Conservation (phyloP, 2,113 vertebrate genomes). For the Gnathonemus echidnorhynchus region DNA sequence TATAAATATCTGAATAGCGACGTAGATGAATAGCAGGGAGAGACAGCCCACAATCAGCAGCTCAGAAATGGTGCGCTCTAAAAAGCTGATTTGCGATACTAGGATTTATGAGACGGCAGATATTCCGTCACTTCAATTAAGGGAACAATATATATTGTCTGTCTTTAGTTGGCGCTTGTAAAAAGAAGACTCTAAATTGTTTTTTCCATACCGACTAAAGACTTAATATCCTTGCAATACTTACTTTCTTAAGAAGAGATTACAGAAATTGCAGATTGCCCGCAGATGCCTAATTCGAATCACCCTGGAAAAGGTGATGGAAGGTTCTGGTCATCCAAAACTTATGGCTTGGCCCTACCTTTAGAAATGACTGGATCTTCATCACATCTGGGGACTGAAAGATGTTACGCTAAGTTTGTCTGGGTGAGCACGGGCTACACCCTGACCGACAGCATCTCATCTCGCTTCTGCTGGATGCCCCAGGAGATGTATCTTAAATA, state of each 20-base stretch:
- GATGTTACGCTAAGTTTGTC: neutral
- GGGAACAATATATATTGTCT: neutral
- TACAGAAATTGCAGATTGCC: neutral
- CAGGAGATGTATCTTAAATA: neutral
- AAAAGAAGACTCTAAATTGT: neutral
- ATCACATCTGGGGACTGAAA: neutral
- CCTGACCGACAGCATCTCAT: neutral
- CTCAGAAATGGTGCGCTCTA: neutral
- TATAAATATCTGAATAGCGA: conserved; percentile 1
- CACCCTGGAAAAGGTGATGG: neutral
- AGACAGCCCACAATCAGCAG: neutral
- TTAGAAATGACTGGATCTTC: neutral
- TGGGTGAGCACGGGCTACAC: neutral
- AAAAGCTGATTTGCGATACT: neutral
- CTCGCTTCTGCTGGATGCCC: neutral
- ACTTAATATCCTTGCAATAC: conserved; percentile 5
- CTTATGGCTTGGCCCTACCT: neutral
- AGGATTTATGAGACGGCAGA: neutral
- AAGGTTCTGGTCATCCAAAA: neutral
- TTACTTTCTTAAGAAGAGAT: neutral
- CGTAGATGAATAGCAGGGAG: neutral
- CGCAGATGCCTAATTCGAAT: neutral
- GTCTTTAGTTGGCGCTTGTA: neutral
- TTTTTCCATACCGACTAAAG: neutral
- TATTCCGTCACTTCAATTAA: neutral